Percentiles rank a stretch among this genome's conserved stretches.
Evolutionary conservation across 2,888 invertebrate genomes (phyloP).

Genomic region (Tinea trinotella): DNA sequence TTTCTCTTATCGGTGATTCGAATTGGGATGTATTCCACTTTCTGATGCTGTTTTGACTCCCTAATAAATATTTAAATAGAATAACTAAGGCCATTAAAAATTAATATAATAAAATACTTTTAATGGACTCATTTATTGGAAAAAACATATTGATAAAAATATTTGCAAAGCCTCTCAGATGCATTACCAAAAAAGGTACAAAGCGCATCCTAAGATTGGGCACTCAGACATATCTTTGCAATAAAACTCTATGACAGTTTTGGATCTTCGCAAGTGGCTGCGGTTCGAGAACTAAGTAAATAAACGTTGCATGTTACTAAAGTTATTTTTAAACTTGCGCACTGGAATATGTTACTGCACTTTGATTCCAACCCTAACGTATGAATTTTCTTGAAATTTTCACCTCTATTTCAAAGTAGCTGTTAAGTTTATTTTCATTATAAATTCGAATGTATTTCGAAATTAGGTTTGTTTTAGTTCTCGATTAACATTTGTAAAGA

Average conservation of each 20-base stretch:
- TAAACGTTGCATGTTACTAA: conserved; percentile 15
- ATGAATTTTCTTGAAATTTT: neutral
- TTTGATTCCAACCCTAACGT: conserved; percentile 7
- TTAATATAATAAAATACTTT: too few species aligned
- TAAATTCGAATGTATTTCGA: neutral
- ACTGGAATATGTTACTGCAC: conserved; percentile 15
- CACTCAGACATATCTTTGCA: conserved; percentile 3
- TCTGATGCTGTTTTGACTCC: too few species aligned
- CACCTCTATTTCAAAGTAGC: neutral
- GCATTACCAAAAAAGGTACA: neutral
- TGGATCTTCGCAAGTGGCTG: conserved; percentile 7
- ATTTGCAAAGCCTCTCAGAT: neutral
- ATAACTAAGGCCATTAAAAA: too few species aligned
- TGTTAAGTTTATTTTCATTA: neutral
- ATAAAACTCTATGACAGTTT: neutral
- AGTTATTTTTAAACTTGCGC: conserved; percentile 17
- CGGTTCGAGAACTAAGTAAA: conserved; percentile 18
- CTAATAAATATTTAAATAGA: too few species aligned
- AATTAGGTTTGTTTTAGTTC: too few species aligned
- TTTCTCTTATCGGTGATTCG: too few species aligned
- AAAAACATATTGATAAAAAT: too few species aligned
- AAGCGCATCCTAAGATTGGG: too few species aligned
- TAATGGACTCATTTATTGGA: too few species aligned
- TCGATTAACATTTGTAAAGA: too few species aligned
- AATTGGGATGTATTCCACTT: too few species aligned